Evolutionary conservation across 2,888 invertebrate species (phyloP), one percentile per base, ranked within the genome.

Genomic region (Himalopsyche anomala): DNA sequence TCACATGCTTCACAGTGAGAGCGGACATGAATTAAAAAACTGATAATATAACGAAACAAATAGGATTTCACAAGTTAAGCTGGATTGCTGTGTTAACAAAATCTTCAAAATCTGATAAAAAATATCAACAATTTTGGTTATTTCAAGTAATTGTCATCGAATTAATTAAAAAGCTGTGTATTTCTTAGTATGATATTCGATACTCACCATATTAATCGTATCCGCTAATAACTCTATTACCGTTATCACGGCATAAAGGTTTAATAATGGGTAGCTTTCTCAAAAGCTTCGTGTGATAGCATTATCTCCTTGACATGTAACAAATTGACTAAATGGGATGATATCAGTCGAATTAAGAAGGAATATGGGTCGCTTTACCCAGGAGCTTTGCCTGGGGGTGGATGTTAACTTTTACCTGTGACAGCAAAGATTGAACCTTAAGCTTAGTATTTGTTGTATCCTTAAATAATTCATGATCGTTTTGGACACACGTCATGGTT

Each of bases 361-460:
- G 74, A 74, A 74, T 74, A 74, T 74, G 74, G 74, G 74, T 74
- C 74, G 74, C 38, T 74, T 74, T 74, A 38, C 74, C 74, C 36
- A 36, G 36, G 15, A 38, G 74, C 6, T 12, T 74, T 15, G 74
- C 74, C 15, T 74, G 36, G 36, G 36, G 74, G 74, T 74, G 36
- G 36, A 74, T 74, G 74, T 74, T 74, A 51, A 74, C 74, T 74
- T 74, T 74, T 74, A 74, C 74, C 74, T 74, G 74, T 74, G 74
- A 74, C 74, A 38, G 74, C 74, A 74, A 74, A 74, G 74, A 74
- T 74, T 74, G 74, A 74, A 38, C 15, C 36, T 74, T 1, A 38
- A 28, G 11, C 38, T 38, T 4, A 38, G 19, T 5, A 38, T 74
- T 1, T 8, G n/a, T 51, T 15, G 15, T 51, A 15, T 5, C 15